phyloP scores from a whole-genome alignment of 1,140 invertebrate genomes.

The Branchinecta lindahli region DNA sequence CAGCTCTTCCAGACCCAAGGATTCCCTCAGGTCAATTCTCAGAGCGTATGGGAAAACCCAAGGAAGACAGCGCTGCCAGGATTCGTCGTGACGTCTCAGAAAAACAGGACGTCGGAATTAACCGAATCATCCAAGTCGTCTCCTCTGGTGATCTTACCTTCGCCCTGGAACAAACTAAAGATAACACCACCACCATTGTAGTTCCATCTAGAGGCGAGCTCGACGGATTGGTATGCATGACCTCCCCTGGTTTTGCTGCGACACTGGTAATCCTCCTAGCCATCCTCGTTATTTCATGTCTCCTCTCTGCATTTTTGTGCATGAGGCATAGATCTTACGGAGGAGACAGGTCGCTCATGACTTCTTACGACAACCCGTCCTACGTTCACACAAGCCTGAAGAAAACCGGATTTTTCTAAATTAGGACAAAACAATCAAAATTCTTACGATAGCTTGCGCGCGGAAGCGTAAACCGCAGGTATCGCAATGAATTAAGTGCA shows the following conservation, averaged over 20 bases:
- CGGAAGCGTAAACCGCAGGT: no score
- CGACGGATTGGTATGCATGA: constrained; percentile 68
- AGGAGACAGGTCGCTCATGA: constrained; percentile 18
- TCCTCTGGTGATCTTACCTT: constrained; percentile 71
- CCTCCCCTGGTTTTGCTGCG: constrained; percentile 69
- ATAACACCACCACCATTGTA: constrained; percentile 40
- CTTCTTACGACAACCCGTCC: constrained; percentile 19
- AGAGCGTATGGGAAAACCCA: constrained; percentile 42
- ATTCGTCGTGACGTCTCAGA: constrained; percentile 40
- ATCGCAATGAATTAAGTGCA: no score
- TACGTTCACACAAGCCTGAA: constrained; percentile 17
- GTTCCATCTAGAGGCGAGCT: constrained; percentile 40
- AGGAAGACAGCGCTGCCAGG: constrained; percentile 50
- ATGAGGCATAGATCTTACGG: constrained; percentile 35
- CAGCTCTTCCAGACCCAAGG: constrained; percentile 31
- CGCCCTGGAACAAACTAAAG: constrained; percentile 45
- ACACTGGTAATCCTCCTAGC: constrained; percentile 61
- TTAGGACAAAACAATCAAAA: not conserved
- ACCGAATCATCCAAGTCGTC: constrained; percentile 58
- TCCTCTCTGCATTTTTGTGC: constrained; percentile 66
- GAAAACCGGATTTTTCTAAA: constrained; percentile 4
- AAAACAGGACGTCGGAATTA: constrained; percentile 61
- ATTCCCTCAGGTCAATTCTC: constrained; percentile 21
- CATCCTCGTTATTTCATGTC: constrained; percentile 61
- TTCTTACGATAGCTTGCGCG: no score